Evolutionary conservation across 2,888 invertebrate species (phyloP).

Genomic region (Nomada hirtipes): DNA sequence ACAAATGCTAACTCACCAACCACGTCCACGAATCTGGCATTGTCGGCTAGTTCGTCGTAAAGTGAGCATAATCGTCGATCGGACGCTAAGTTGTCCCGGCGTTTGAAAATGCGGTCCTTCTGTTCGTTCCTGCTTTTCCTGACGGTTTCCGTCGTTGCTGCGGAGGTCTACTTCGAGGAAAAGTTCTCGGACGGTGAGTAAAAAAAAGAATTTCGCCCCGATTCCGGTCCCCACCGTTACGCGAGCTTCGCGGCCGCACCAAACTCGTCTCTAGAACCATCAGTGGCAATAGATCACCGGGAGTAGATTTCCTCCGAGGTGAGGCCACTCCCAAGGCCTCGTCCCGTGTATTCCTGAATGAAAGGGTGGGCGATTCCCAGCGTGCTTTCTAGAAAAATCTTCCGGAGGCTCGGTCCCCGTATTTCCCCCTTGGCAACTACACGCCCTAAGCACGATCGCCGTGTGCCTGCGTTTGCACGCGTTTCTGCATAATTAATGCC

Average conservation of each 20-base stretch:
- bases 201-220: conserved; percentile 32
- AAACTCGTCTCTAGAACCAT: neutral
- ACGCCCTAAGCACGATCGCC: conserved; percentile 47
- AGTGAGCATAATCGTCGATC: conserved; percentile 77
- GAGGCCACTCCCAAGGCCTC: conserved; percentile 30
- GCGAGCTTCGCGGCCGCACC: neutral
- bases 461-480: neutral
- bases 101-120: conserved; percentile 85
- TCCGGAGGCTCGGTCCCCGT: neutral
- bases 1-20: conserved; percentile 79
- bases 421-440: conserved; percentile 64
- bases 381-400: neutral
- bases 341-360: neutral
- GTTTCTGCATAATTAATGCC: neutral
- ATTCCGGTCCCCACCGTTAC: neutral
- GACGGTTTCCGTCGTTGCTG: conserved; percentile 87
- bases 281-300: neutral
- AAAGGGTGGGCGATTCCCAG: too few relatives aligned
- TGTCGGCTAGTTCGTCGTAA: conserved; percentile 82
- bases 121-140: conserved; percentile 87
- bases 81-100: conserved; percentile 69
- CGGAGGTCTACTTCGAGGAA: conserved; percentile 92
- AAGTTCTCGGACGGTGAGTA: conserved; percentile 92
- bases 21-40: conserved; percentile 68
- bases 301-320: neutral